Base-by-base conservation (phyloP, 2,797 vertebrate species). In the Darevskia mixta region DNA sequence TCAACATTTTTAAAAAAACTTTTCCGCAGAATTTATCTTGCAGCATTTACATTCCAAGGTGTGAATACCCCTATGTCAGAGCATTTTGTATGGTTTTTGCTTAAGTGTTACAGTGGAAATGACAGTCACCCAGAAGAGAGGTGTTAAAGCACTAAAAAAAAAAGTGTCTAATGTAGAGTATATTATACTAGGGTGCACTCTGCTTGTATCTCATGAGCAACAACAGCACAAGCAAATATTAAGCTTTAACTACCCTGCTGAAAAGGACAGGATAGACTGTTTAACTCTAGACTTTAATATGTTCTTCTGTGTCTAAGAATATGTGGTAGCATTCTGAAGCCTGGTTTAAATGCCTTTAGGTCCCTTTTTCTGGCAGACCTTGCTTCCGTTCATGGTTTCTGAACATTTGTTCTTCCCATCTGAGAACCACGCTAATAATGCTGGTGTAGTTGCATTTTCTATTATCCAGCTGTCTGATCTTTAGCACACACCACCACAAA, bases 401-500 rank as follows among this genome's bases (percentile, higher is more conserved):
- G 79, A 80, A 11, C 87, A 0, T 93, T 94, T 92, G 93, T 81
- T 89, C 82, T 88, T 90, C 66, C 87, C 91, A 8, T 90, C 32
- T 75, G 83, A 88, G 87, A n/a, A 5, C 66, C 80, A 43, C 85
- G 71, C 87, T 32, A 0, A 91, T 79, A 35, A 76, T 87, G 77
- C 85, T 64, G 87, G 78, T 89, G 69, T 77, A 1, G 49, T 88
- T 85, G 32, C 86, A 0, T 58, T 72, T 86, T 67, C 88, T 82
- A 0, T 86, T 35, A 32, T 88, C 94, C 94, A 88, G 94, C 96
- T 95, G 95, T 88, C 93, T 90, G 82, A 69, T 64, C 86, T 77
- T 81, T 75, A 58, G 77, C 27, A 69, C 79, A 77, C 76, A 38
- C 9, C 29, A 38, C n/a, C 18, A 18, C 38, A 38, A 5, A 23